phyloP scores from a whole-genome alignment of 2,113 vertebrate genomes.

The Sciurus niger region DNA sequence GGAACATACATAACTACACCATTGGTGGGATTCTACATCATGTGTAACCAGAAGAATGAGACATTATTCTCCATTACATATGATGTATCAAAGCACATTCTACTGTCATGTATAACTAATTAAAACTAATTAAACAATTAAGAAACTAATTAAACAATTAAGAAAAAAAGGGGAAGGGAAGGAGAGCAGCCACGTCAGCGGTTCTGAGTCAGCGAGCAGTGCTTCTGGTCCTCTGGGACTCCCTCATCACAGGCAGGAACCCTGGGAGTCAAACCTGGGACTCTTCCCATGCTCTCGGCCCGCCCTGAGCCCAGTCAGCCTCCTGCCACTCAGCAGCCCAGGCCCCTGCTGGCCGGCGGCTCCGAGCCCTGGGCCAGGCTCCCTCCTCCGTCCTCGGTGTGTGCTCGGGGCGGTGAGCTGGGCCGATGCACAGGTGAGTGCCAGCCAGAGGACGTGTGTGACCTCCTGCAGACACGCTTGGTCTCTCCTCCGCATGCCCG shows the following conservation, averaged over 20 bases:
- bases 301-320: not conserved
- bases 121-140: too few relatives aligned
- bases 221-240: not conserved
- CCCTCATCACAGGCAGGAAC: not conserved
- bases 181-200: fast-evolving
- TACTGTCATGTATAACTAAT: too few relatives aligned
- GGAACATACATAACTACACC: too few relatives aligned
- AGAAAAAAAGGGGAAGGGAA: too few relatives aligned
- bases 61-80: too few relatives aligned
- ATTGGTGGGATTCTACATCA: too few relatives aligned
- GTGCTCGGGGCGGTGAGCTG: too few relatives aligned
- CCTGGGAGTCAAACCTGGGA: too few relatives aligned
- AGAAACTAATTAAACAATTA: too few relatives aligned
- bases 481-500: not conserved
- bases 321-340: not conserved
- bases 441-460: not conserved
- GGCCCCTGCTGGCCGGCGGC: fast-evolving
- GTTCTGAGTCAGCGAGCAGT: not conserved
- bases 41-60: too few relatives aligned
- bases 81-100: too few relatives aligned
- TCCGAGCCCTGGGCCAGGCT: not conserved
- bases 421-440: fast-evolving
- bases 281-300: not conserved
- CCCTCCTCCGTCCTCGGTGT: fast-evolving
- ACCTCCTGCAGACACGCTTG: fast-evolving